Evolutionary conservation across 2,797 vertebrate genomes (phyloP).

Genomic region (Micrastur ruficollis): DNA sequence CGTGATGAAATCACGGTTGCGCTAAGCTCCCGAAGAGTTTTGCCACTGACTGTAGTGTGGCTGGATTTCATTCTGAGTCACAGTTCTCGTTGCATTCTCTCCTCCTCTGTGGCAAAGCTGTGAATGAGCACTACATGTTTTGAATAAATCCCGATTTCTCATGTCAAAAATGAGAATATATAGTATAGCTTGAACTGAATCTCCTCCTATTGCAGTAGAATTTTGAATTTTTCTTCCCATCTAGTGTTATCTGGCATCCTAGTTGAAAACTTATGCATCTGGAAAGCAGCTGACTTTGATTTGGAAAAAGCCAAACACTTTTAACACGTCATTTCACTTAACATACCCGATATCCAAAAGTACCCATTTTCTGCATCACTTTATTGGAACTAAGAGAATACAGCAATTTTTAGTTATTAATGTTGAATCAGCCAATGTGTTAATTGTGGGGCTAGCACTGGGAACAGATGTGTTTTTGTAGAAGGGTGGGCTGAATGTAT

Average conservation of each 20-base stretch:
- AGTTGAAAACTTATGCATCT: background rate
- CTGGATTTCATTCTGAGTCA: slow-evolving; percentile 51
- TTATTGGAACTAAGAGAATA: background rate
- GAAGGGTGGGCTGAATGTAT: background rate
- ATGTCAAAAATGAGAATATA: slow-evolving; percentile 22
- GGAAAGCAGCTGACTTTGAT: slow-evolving; percentile 21
- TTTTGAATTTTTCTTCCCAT: slow-evolving; percentile 8
- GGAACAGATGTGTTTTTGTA: slow-evolving; percentile 11
- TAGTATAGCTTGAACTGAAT: background rate
- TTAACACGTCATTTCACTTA: background rate
- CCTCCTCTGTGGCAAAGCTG: slow-evolving; percentile 34
- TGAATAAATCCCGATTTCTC: slow-evolving; percentile 23
- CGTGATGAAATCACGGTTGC: background rate
- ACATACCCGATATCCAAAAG: background rate
- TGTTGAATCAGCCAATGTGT: background rate
- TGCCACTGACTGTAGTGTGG: background rate
- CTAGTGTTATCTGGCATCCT: background rate
- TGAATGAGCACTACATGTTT: slow-evolving; percentile 29
- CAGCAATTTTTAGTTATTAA: background rate
- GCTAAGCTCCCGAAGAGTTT: background rate
- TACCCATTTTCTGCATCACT: background rate
- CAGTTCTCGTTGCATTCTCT: background rate
- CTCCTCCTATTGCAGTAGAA: background rate
- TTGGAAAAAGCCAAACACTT: background rate
- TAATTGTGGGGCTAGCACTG: background rate